Conservation (phyloP, 92 coral and sea anemone genomes). For the Palythoa grandis region DNA sequence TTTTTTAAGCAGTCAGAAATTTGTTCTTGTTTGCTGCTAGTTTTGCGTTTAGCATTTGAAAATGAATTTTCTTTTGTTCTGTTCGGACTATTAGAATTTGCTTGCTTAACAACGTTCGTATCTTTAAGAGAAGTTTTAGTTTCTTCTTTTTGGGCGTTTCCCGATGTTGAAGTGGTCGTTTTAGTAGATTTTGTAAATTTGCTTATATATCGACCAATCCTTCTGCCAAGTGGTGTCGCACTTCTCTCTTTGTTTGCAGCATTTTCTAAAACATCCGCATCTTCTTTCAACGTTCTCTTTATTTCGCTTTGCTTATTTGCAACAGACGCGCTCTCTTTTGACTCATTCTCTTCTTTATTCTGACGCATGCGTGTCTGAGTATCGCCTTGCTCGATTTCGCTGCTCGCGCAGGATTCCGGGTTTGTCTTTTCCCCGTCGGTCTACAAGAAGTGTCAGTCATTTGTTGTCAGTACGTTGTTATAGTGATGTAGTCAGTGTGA, state of each 20-base stretch:
- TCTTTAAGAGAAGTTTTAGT: neutral
- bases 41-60: neutral
- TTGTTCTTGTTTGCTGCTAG: slow-evolving; percentile 1
- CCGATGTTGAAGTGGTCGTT: neutral
- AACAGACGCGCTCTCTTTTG: neutral
- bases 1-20: slow-evolving; percentile 51
- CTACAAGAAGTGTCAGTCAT: slow-evolving; percentile 14
- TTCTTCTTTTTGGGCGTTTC: slow-evolving; percentile 2
- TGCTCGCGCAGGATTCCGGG: slow-evolving; percentile 12
- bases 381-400: slow-evolving; percentile 9
- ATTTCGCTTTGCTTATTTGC: neutral
- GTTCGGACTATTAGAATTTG: neutral
- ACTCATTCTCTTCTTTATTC: neutral
- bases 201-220: slow-evolving; percentile 41
- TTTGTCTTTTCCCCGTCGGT: slow-evolving; percentile 27
- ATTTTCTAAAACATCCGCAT: slow-evolving; percentile 9
- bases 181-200: slow-evolving; percentile 27
- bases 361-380: neutral
- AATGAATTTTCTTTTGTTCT: slow-evolving; percentile 4
- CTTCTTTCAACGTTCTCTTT: neutral
- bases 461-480: neutral
- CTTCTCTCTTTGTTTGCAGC: slow-evolving; percentile 14
- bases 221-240: slow-evolving; percentile 1
- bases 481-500: neutral
- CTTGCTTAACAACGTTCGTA: neutral